These are phyloP conservation scores for Parnassius mnemosyne DNA, from an alignment of 2,888 invertebrate genomes.

Conservation along the genomic window DNA sequence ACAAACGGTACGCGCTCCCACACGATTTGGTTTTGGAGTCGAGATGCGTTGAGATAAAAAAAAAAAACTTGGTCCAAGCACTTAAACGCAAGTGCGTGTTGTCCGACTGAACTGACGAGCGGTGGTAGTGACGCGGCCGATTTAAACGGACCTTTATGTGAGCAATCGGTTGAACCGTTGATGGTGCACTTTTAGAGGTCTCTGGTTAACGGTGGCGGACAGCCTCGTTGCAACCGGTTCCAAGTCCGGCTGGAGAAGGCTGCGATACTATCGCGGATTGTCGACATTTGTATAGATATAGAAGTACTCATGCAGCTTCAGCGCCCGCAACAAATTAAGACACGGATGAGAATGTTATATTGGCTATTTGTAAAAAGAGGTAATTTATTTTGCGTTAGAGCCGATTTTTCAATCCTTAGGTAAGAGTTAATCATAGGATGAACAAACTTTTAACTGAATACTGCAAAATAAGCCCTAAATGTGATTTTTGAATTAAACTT, in stretches of 20 bases:
- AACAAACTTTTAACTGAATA: too few relatives aligned
- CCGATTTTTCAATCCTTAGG: too few relatives aligned
- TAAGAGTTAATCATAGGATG: too few relatives aligned
- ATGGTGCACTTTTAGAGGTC: constrained; percentile 22
- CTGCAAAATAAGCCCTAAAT: too few relatives aligned
- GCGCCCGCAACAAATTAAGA: constrained; percentile 14
- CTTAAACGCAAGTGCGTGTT: constrained; percentile 32
- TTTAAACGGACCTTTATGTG: constrained; percentile 13
- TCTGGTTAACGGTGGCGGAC: constrained; percentile 39
- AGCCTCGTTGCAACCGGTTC: constrained; percentile 69
- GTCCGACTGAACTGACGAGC: constrained; percentile 29
- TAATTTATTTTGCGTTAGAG: too few relatives aligned
- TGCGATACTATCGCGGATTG: constrained; percentile 49
- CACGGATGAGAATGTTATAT: constrained; percentile 3
- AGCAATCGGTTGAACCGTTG: constrained; percentile 1
- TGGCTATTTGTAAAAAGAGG: constrained; percentile 5
- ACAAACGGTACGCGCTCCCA: neutral
- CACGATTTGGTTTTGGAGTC: constrained; percentile 7
- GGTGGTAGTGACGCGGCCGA: constrained; percentile 32
- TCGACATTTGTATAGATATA: constrained; percentile 46
- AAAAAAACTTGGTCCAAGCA: constrained; percentile 9
- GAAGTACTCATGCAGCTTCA: neutral
- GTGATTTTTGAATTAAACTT: neutral
- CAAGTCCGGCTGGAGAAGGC: constrained; percentile 50
- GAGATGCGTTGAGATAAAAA: constrained; percentile 12